phyloP scores from a whole-genome alignment of 2,113 vertebrate genomes.

The Aythya baeri region DNA sequence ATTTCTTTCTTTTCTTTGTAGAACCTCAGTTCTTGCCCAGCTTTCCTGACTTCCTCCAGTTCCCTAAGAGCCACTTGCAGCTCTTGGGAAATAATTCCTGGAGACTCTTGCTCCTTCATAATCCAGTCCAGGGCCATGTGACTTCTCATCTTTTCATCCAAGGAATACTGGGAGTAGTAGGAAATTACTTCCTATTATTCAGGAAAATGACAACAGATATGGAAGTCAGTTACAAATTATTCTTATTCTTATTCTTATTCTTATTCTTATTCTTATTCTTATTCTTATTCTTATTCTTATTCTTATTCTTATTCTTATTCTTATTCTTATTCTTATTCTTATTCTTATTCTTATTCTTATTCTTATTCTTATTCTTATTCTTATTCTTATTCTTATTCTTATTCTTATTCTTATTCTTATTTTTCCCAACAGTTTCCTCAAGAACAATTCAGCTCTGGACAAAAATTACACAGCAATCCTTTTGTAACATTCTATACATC shows the following conservation, averaged over 20 bases:
- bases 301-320: not conserved
- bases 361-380: too few species aligned
- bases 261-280: not conserved
- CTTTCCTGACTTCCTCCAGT: slow-evolving; percentile 79
- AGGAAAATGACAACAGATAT: not conserved
- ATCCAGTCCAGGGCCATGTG: slow-evolving; percentile 87
- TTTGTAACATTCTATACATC: not conserved
- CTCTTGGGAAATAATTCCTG: slow-evolving; percentile 81
- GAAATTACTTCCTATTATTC: slow-evolving; percentile 81
- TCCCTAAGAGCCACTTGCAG: slow-evolving; percentile 77
- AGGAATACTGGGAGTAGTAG: slow-evolving; percentile 81
- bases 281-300: not conserved
- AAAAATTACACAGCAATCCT: not conserved
- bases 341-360: not conserved
- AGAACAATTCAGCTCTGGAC: not conserved
- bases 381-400: too few species aligned
- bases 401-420: not conserved
- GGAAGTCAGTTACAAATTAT: not conserved
- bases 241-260: not conserved
- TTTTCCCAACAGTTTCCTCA: not conserved
- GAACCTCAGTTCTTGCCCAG: slow-evolving; percentile 82
- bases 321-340: not conserved
- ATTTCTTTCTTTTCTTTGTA: slow-evolving; percentile 87
- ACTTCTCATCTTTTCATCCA: slow-evolving; percentile 82
- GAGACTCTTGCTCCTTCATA: slow-evolving; percentile 75